Evolutionary conservation across 2,888 invertebrate genomes (phyloP).

Genomic region (Criorhina ranunculi): DNA sequence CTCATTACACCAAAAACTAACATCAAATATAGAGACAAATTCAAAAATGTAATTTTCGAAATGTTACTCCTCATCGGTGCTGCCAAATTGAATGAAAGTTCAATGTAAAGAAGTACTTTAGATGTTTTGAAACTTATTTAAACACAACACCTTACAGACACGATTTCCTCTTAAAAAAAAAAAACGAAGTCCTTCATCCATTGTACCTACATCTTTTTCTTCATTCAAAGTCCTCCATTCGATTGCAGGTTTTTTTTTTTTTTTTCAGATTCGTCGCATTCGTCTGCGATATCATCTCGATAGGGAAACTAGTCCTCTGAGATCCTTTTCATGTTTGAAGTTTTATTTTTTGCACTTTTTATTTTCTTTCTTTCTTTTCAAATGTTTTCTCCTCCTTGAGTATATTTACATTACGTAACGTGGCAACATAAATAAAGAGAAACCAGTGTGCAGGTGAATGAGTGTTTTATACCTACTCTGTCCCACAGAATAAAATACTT

Average conservation of each 20-base stretch:
- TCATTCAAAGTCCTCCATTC: slow-evolving; percentile 6
- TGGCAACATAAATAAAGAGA: slow-evolving; percentile 14
- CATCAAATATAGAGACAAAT: no score
- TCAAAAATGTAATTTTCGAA: no score
- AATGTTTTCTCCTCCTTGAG: slow-evolving; percentile 20
- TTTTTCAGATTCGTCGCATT: slow-evolving; percentile 4
- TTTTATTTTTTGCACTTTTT: no score
- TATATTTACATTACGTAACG: slow-evolving; percentile 66
- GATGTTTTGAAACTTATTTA: not conserved
- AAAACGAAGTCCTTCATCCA: no score
- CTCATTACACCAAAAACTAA: no score
- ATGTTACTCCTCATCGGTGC: not conserved
- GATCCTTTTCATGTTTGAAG: slow-evolving; percentile 52
- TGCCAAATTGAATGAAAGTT: not conserved
- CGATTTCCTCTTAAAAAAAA: not conserved
- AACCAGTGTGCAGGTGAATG: slow-evolving; percentile 26
- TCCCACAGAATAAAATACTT: not conserved
- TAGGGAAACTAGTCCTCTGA: slow-evolving; percentile 61
- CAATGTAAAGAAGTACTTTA: not conserved
- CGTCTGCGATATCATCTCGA: slow-evolving; percentile 50
- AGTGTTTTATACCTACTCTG: not conserved
- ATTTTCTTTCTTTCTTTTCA: slow-evolving; percentile 4
- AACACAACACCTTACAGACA: not conserved
- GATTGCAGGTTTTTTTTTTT: slow-evolving; percentile 28
- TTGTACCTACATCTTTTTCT: not conserved